Percentiles rank a stretch among this genome's conserved stretches.
Conservation (phyloP, 2,113 vertebrate genomes). For the Brienomyrus longianalis region DNA sequence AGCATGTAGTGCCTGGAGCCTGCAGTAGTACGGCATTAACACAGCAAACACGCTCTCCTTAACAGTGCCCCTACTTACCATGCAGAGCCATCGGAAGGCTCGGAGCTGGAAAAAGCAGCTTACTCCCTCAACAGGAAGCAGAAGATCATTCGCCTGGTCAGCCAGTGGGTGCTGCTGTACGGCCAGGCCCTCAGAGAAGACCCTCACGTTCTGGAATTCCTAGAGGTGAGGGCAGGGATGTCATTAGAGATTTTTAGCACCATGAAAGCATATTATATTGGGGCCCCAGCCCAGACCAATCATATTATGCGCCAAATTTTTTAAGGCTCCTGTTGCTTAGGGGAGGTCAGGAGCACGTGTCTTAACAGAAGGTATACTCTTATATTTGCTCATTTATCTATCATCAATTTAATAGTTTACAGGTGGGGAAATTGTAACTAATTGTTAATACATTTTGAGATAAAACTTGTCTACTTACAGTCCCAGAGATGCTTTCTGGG, state of each 20-base stretch:
- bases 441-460: not conserved
- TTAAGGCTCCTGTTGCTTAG: too few species aligned
- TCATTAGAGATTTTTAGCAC: too few species aligned
- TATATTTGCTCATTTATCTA: not conserved
- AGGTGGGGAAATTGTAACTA: not conserved
- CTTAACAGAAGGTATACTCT: not conserved
- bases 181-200: slow-evolving; percentile 73
- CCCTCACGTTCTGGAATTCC: slow-evolving; percentile 61
- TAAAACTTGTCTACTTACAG: not conserved
- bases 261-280: too few species aligned
- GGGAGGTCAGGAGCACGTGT: not conserved
- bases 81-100: slow-evolving; percentile 67
- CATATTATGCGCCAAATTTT: too few species aligned
- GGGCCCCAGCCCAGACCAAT: too few species aligned
- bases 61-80: slow-evolving; percentile 71
- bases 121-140: slow-evolving; percentile 75
- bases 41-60: slow-evolving; percentile 49
- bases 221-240: slow-evolving; percentile 67
- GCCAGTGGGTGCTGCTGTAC: slow-evolving; percentile 81
- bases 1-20: not conserved
- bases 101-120: slow-evolving; percentile 72
- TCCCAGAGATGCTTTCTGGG: not conserved
- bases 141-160: slow-evolving; percentile 77
- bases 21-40: not conserved
- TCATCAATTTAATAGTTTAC: not conserved